Percentiles rank a stretch among this genome's conserved stretches.
Conservation (phyloP, 1,140 invertebrate species). For the Nasonia longicornis region DNA sequence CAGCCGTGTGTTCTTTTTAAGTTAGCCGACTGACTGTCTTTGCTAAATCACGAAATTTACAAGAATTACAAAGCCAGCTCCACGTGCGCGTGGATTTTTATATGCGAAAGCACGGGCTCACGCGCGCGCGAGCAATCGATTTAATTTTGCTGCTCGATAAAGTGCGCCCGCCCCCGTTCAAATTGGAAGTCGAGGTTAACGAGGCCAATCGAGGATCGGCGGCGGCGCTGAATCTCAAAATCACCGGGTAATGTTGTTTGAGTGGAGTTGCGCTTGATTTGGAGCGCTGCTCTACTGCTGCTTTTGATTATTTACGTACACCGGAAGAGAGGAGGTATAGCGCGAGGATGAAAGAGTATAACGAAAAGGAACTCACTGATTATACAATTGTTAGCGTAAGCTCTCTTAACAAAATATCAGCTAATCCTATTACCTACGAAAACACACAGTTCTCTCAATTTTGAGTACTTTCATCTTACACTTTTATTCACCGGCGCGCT, state of each 20-base stretch:
- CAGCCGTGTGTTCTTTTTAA: neutral
- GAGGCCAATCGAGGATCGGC: neutral
- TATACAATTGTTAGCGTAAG: neutral
- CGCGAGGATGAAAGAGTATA: no score
- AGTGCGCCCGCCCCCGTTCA: neutral
- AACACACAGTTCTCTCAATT: neutral
- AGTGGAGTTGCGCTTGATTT: neutral
- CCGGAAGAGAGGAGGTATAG: neutral
- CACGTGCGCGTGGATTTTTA: neutral
- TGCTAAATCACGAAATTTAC: neutral
- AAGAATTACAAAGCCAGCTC: neutral
- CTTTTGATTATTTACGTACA: neutral
- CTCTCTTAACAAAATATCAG: neutral
- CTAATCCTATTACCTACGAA: neutral
- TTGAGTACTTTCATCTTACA: neutral
- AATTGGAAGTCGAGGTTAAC: conserved; percentile 1
- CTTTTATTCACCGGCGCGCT: neutral
- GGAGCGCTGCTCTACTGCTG: neutral
- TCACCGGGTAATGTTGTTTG: neutral
- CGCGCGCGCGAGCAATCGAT: neutral
- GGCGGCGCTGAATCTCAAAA: neutral
- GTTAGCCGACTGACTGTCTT: neutral
- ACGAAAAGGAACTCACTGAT: neutral
- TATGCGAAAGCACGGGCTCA: neutral
- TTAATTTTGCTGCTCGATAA: neutral